phyloP scores from a whole-genome alignment of 2,888 invertebrate genomes.

The Deilephila elpenor region DNA sequence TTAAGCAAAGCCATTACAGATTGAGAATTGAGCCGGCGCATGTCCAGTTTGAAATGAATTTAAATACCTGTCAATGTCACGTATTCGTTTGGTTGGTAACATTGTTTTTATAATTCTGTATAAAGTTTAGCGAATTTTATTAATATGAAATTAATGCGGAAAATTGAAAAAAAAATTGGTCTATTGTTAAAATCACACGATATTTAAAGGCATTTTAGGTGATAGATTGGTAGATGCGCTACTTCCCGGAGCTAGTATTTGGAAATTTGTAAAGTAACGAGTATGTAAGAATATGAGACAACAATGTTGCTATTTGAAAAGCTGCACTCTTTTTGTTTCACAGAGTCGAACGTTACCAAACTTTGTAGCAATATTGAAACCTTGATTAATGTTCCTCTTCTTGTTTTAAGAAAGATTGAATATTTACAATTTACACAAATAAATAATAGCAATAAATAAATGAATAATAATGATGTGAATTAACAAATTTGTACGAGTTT shows the following conservation, averaged over 20 bases:
- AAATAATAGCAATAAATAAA: conserved; percentile 82
- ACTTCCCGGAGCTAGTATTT: conserved; percentile 76
- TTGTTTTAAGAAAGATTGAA: conserved; percentile 84
- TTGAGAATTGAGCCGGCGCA: conserved; percentile 31
- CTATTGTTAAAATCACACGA: conserved; percentile 31
- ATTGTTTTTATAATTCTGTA: conserved; percentile 55
- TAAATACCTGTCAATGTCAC: conserved; percentile 49
- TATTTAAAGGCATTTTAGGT: conserved; percentile 69
- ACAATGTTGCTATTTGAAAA: conserved; percentile 83
- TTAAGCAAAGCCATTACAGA: conserved; percentile 11
- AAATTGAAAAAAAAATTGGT: conserved; percentile 48
- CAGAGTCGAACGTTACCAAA: conserved; percentile 80
- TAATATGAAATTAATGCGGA: conserved; percentile 55
- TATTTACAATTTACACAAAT: conserved; percentile 84
- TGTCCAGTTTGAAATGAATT: conserved; percentile 49
- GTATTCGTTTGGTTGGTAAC: conserved; percentile 51
- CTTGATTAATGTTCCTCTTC: conserved; percentile 85
- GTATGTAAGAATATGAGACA: conserved; percentile 59
- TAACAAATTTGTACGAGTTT: conserved; percentile 83
- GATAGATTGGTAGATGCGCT: conserved; percentile 84
- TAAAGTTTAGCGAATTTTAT: conserved; percentile 60
- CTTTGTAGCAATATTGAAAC: conserved; percentile 80
- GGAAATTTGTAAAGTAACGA: conserved; percentile 58
- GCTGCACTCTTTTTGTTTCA: conserved; percentile 80
- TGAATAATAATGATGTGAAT: conserved; percentile 75